A percentile compares a stretch with the other conserved stretches of the same genome.
These are phyloP conservation scores for Pseudorhombus dupliciocellatus DNA, from an alignment of 2,113 vertebrate genomes.

Conservation along the genomic window DNA sequence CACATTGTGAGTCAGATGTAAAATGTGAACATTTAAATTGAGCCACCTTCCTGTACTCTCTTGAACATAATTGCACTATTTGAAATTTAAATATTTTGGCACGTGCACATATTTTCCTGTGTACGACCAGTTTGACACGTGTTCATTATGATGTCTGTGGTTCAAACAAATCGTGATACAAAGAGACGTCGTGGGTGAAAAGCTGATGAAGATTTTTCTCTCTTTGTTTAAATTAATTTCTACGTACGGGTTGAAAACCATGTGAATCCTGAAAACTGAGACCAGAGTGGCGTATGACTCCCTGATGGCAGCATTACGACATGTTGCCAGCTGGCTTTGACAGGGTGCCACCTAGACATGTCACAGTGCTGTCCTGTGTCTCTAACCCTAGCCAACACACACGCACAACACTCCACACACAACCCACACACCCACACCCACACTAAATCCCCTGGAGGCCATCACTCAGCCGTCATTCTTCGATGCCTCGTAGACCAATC, in stretches of 20 bases:
- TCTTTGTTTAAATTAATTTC: neutral
- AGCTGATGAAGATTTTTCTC: neutral
- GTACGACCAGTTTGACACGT: slow-evolving; percentile 11
- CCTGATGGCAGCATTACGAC: slow-evolving; percentile 69
- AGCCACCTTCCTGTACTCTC: neutral
- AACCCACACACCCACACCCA: slow-evolving; percentile 29
- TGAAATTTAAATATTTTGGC: neutral
- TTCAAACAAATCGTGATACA: slow-evolving; percentile 27
- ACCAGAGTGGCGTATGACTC: slow-evolving; percentile 58
- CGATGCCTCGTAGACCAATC: slow-evolving; percentile 83
- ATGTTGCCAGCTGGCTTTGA: slow-evolving; percentile 77
- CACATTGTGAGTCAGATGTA: neutral
- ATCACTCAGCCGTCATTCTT: slow-evolving; percentile 81
- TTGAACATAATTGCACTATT: neutral
- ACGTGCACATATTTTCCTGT: neutral
- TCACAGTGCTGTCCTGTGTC: slow-evolving; percentile 77
- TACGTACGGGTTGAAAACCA: slow-evolving; percentile 24
- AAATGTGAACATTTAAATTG: neutral
- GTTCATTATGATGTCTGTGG: slow-evolving; percentile 20
- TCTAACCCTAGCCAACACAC: slow-evolving; percentile 68
- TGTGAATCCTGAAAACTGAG: slow-evolving; percentile 48
- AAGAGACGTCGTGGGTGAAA: neutral
- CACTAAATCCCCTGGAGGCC: slow-evolving; percentile 69
- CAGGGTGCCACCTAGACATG: slow-evolving; percentile 75
- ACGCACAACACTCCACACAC: slow-evolving; percentile 36